A percentile compares a stretch with the other conserved stretches of the same genome.
phyloP scores from a whole-genome alignment of 2,888 invertebrate species.

The Xestia xanthographa region DNA sequence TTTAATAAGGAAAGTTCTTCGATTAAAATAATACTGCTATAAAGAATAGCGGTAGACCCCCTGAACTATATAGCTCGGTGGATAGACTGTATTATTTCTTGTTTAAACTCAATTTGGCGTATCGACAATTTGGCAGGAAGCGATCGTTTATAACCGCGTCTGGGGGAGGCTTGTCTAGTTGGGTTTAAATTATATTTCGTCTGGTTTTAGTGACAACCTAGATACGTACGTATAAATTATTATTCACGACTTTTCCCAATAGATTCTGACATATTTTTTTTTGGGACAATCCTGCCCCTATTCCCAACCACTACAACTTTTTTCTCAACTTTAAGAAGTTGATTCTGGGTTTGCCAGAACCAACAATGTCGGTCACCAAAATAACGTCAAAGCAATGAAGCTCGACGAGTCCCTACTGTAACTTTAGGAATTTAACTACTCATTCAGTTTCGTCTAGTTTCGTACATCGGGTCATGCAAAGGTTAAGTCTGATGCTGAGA shows the following conservation, averaged over 20 bases:
- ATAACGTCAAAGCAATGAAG: not conserved
- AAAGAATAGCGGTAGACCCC: not conserved
- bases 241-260: no score
- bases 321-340: not conserved
- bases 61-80: slow-evolving; percentile 6
- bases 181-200: slow-evolving; percentile 1
- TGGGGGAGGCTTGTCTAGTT: not conserved
- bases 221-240: no score
- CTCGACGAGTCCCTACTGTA: not conserved
- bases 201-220: not conserved
- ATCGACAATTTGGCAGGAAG: slow-evolving; percentile 59
- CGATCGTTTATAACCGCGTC: slow-evolving; percentile 43
- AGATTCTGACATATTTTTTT: not conserved
- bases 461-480: not conserved
- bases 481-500: no score
- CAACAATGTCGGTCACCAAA: not conserved
- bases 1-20: not conserved
- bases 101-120: slow-evolving; percentile 59
- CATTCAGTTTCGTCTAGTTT: not conserved
- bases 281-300: not conserved
- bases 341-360: not conserved
- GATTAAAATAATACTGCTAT: not conserved
- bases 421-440: not conserved
- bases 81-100: slow-evolving; percentile 54
- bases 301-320: not conserved